Conservation (phyloP, 2,888 invertebrate genomes). For the Archips crataeganus region DNA sequence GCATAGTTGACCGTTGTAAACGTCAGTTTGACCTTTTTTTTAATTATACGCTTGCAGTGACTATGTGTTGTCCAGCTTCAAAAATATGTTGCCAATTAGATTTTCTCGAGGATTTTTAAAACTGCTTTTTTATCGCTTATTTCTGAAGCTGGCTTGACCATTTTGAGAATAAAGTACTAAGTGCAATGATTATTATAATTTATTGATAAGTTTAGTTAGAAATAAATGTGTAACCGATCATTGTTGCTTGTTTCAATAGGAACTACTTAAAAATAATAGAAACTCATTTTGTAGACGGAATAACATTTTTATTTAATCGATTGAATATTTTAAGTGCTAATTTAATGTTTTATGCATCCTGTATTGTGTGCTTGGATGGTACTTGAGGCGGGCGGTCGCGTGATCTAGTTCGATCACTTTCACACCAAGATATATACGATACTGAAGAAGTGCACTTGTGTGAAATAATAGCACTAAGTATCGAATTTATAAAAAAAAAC, state of each 20-base stretch:
- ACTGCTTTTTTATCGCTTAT: conserved; percentile 43
- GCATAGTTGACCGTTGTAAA: conserved; percentile 41
- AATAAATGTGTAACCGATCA: conserved; percentile 50
- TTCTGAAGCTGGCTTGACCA: conserved; percentile 63
- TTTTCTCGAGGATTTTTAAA: not conserved
- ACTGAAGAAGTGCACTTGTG: conserved; percentile 5
- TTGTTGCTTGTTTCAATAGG: conserved; percentile 48
- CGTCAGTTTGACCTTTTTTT: conserved; percentile 43
- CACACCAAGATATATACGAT: conserved; percentile 7
- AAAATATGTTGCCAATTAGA: conserved; percentile 51
- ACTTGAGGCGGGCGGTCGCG: conserved; percentile 5
- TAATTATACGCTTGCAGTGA: conserved; percentile 52
- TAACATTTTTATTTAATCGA: conserved; percentile 41
- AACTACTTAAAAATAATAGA: conserved; percentile 43
- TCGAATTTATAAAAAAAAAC: conserved; percentile 16
- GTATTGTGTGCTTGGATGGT: conserved; percentile 28
- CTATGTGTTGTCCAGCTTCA: conserved; percentile 59
- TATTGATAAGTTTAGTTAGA: conserved; percentile 55
- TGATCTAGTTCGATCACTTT: not conserved
- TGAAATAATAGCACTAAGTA: conserved; percentile 10
- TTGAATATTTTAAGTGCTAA: conserved; percentile 41
- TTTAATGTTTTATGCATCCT: conserved; percentile 35
- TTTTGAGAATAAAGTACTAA: conserved; percentile 57
- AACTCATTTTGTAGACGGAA: conserved; percentile 42
- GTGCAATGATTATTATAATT: conserved; percentile 62